These are phyloP conservation scores for Phycodurus eques DNA, from an alignment of 2,113 vertebrate genomes.

Conservation along the genomic window DNA sequence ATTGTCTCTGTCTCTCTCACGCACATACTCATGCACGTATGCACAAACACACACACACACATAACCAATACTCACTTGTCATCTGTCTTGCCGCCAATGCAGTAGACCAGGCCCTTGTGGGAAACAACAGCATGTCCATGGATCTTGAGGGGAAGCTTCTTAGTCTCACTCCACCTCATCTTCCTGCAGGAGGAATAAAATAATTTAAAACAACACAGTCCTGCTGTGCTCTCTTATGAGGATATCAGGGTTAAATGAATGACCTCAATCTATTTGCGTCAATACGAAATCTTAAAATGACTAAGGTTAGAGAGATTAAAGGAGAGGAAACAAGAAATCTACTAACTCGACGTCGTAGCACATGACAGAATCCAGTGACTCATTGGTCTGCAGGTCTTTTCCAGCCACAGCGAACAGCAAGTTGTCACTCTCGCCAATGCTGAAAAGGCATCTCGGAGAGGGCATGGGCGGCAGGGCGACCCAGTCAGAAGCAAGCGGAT, in stretches of 20 bases:
- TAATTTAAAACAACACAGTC: background rate
- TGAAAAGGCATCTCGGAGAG: slow-evolving; percentile 91
- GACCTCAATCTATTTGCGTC: background rate
- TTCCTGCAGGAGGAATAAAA: slow-evolving; percentile 68
- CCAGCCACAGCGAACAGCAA: slow-evolving; percentile 91
- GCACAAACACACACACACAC: slow-evolving; percentile 15
- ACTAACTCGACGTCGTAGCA: slow-evolving; percentile 90
- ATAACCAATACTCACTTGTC: slow-evolving; percentile 86
- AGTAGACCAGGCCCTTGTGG: slow-evolving; percentile 88
- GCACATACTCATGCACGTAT: slow-evolving; percentile 4
- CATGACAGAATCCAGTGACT: slow-evolving; percentile 88
- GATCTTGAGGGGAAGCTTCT: slow-evolving; percentile 93
- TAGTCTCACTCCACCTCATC: slow-evolving; percentile 90
- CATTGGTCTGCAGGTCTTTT: slow-evolving; percentile 93
- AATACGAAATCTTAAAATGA: background rate
- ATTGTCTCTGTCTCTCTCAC: background rate
- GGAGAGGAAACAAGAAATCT: background rate
- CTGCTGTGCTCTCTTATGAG: background rate
- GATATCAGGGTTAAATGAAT: background rate
- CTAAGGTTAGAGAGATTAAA: background rate
- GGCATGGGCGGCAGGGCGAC: slow-evolving; percentile 93
- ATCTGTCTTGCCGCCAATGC: slow-evolving; percentile 97
- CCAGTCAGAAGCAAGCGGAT: slow-evolving; percentile 86
- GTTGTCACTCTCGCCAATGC: slow-evolving; percentile 84
- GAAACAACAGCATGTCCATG: slow-evolving; percentile 92